phyloP scores from a whole-genome alignment of 2,888 invertebrate genomes.

The Andricus quercusramuli region DNA sequence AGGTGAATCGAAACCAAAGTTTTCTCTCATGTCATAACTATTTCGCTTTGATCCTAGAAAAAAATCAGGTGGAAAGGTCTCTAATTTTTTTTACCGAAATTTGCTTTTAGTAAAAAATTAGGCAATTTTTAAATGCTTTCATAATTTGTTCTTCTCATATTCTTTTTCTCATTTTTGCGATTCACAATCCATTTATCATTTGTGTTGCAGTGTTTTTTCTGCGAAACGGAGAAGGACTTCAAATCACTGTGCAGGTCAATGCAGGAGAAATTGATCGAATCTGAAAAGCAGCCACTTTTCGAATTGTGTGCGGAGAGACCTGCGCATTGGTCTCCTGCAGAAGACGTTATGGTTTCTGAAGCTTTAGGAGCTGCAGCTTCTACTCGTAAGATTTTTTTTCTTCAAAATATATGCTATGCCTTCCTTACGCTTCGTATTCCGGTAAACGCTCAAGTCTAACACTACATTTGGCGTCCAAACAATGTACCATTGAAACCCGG shows the following conservation, averaged over 20 bases:
- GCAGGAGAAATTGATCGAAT: conserved; percentile 84
- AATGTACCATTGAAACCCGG: too few relatives aligned
- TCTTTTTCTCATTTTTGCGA: not conserved
- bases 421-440: too few relatives aligned
- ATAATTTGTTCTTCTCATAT: too few relatives aligned
- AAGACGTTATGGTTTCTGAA: conserved; percentile 75
- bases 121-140: too few relatives aligned
- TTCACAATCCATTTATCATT: conserved; percentile 28
- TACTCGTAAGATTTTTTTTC: conserved; percentile 65
- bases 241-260: conserved; percentile 86
- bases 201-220: conserved; percentile 91
- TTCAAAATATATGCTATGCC: not conserved
- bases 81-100: too few relatives aligned
- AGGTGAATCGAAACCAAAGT: too few relatives aligned
- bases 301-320: conserved; percentile 91
- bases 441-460: too few relatives aligned
- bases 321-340: conserved; percentile 85
- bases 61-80: too few relatives aligned
- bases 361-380: conserved; percentile 76
- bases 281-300: conserved; percentile 89
- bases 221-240: conserved; percentile 90
- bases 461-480: too few relatives aligned
- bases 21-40: too few relatives aligned
- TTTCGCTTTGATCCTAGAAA: too few relatives aligned
- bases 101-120: too few relatives aligned